Conservation (phyloP, 2,797 vertebrate species). For the Catamblyrhynchus diadema region DNA sequence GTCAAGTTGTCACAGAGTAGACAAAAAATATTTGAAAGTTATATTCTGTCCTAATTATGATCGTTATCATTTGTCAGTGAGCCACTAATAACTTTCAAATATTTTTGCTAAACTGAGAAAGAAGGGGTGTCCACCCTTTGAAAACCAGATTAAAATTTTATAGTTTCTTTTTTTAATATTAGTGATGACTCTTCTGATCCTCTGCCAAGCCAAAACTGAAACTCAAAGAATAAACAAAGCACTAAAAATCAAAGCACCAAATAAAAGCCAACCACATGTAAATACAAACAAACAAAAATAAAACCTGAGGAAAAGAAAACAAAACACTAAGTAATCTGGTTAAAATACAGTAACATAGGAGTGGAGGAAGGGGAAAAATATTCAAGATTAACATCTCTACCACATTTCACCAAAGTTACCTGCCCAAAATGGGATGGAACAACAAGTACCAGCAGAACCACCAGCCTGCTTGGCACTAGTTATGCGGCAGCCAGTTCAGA, state of each 20-base stretch:
- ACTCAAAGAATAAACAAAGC: not conserved
- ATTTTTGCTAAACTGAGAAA: not conserved
- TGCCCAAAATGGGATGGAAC: not conserved
- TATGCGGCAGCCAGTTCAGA: not conserved
- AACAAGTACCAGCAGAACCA: not conserved
- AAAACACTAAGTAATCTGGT: not conserved
- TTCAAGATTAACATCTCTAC: not conserved
- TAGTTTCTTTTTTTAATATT: not conserved
- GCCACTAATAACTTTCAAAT: not conserved
- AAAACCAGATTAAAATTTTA: not conserved
- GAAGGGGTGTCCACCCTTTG: not conserved
- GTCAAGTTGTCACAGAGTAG: not conserved
- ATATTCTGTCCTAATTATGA: not conserved
- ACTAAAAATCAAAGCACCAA: rapidly evolving
- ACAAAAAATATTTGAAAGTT: not conserved
- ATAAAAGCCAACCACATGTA: rapidly evolving
- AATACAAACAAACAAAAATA: not conserved
- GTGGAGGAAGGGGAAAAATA: not conserved
- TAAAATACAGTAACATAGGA: not conserved
- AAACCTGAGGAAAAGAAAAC: not conserved
- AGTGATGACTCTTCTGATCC: not conserved
- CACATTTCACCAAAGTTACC: not conserved
- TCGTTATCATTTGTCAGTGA: not conserved
- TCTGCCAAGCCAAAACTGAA: not conserved
- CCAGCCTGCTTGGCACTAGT: not conserved